phyloP scores from a whole-genome alignment of 2,113 vertebrate species.

The Melanotaenia duboulayi region DNA sequence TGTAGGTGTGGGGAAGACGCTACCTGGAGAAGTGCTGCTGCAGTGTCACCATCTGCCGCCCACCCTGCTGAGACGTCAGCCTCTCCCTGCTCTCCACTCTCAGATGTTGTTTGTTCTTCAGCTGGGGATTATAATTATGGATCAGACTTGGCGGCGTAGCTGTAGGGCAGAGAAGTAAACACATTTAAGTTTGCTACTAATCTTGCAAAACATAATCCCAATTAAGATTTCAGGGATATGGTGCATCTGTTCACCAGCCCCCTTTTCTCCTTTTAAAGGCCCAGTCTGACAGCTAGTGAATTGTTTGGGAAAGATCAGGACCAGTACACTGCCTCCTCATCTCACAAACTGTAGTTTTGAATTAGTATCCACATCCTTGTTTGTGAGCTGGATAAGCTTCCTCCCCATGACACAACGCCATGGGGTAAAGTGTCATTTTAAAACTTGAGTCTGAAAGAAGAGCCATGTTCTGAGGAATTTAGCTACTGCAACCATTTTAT shows the following conservation, averaged over 20 bases:
- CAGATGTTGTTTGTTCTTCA: slow-evolving; percentile 68
- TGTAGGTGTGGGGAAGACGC: slow-evolving; percentile 2
- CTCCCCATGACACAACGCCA: too few relatives aligned
- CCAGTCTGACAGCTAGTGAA: slow-evolving; percentile 5
- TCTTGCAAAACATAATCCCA: slow-evolving; percentile 51
- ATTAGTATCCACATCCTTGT: neutral
- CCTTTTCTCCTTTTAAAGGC: neutral
- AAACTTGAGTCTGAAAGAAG: too few relatives aligned
- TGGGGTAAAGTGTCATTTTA: too few relatives aligned
- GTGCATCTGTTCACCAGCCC: slow-evolving; percentile 43
- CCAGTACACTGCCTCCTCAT: neutral
- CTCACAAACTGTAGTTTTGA: slow-evolving; percentile 23
- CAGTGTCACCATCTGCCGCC: slow-evolving; percentile 78
- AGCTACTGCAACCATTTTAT: too few relatives aligned
- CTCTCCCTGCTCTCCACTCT: slow-evolving; percentile 45
- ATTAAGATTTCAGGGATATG: slow-evolving; percentile 35
- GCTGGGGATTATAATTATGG: slow-evolving; percentile 50
- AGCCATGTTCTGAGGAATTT: too few relatives aligned
- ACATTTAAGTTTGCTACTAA: slow-evolving; percentile 49
- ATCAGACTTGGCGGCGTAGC: slow-evolving; percentile 56
- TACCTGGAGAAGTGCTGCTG: slow-evolving; percentile 81
- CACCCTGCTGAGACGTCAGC: slow-evolving; percentile 48
- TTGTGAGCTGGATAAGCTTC: neutral
- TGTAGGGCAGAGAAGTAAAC: slow-evolving; percentile 63
- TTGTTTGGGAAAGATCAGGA: neutral